phyloP scores from a whole-genome alignment of 1,140 invertebrate genomes.

The Eciton burchellii region DNA sequence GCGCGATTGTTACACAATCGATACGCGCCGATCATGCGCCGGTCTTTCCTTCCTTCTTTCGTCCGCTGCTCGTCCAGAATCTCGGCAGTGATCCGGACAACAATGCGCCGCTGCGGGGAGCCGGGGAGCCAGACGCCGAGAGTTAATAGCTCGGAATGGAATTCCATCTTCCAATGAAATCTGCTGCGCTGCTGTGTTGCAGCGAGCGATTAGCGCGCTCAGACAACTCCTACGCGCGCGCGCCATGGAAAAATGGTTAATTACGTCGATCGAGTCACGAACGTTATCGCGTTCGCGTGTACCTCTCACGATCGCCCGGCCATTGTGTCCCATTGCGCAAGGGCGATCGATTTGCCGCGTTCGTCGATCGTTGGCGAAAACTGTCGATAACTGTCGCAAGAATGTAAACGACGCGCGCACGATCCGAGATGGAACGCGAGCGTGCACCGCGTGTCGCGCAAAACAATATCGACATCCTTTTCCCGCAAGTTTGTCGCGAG shows the following conservation, averaged over 20 bases:
- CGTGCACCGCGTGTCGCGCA: neutral
- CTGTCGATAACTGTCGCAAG: neutral
- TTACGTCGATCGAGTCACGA: constrained; percentile 54
- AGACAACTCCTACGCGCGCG: constrained; percentile 37
- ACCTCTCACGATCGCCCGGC: neutral
- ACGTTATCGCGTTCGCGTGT: constrained; percentile 9
- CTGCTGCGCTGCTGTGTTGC: neutral
- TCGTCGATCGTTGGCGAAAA: constrained; percentile 24
- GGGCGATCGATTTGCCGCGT: neutral
- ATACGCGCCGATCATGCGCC: too few species aligned
- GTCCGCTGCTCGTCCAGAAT: constrained; percentile 18
- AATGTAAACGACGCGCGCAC: constrained; percentile 9
- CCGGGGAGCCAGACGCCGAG: constrained; percentile 12
- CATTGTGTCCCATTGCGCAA: neutral
- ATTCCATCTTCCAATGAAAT: constrained; percentile 42
- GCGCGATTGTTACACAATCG: constrained; percentile 50
- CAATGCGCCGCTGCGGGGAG: constrained; percentile 21
- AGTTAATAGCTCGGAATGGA: constrained; percentile 51
- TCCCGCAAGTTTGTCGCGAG: constrained; percentile 28
- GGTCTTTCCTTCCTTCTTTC: neutral
- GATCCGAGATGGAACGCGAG: constrained; percentile 5
- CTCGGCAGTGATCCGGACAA: neutral
- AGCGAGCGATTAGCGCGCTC: constrained; percentile 30
- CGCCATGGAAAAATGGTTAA: constrained; percentile 53
- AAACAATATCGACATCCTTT: constrained; percentile 11